Base-by-base conservation (phyloP, 1,140 invertebrate genomes). In the Eumeta japonica region DNA sequence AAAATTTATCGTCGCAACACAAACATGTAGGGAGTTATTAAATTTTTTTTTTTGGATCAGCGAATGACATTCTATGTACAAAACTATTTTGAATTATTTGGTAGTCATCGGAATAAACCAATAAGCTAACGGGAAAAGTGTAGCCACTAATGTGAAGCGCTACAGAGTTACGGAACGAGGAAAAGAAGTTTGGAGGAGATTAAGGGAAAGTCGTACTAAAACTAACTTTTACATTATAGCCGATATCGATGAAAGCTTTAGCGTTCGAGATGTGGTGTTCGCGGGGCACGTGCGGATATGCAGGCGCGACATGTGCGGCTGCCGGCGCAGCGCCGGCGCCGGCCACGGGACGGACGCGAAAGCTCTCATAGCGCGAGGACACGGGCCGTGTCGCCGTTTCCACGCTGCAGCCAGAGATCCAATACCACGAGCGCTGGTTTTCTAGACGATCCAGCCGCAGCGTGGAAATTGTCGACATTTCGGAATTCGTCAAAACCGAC, bases 401-500 rank as follows among this genome's bases (percentile, higher is more conserved):
- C 46, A 44, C 48, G 42, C 47, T 46, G 51, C 55, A 58, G 52
- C 58, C 54, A 62, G 51, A 48, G 50, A 40, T 40, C n/a, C 50
- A 52, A 35, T 45, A 57, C 52, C 40, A 20, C 45, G 27, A 36
- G 39, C 39, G n/a, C n/a, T n/a, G n/a, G n/a, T n/a, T n/a, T 7
- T 24, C 20, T 7, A 24, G n/a, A n/a, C n/a, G 7, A 7, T 7
- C 20, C 7, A 24, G n/a, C 20, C n/a, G n/a, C n/a, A n/a, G n/a
- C n/a, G n/a, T 50, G 41, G 28, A 55, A 65, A 62, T 42, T 57
- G 53, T 62, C 63, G 62, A 74, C n/a, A 71, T 66, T 74, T 70
- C 62, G 62, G 63, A 74, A 68, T 64, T 61, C 58, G 55, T 47
- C 51, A n/a, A n/a, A n/a, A n/a, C n/a, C n/a, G n/a, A n/a, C n/a